Evolutionary conservation across 2,113 vertebrate genomes (phyloP), one percentile per base, ranked within the genome.

Genomic region (Pyrgilauda ruficollis): DNA sequence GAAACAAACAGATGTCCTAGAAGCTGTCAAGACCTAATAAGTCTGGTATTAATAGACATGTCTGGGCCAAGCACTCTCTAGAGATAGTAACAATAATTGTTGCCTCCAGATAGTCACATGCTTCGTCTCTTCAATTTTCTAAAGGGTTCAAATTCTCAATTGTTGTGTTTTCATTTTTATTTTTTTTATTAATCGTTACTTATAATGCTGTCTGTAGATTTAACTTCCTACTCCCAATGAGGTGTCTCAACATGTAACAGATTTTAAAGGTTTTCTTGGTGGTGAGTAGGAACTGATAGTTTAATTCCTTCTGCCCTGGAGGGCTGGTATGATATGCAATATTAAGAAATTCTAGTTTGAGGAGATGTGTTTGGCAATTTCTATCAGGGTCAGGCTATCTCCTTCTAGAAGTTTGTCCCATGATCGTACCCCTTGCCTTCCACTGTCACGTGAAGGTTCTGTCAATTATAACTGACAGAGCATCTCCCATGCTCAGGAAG

Each of bases 21-120:
- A 90, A 89, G 49, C 85, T 97, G 96, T 98, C 95, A 97, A 97
- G 93, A 96, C 94, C 95, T 96, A 97, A 93, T 97, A 96, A 97
- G 96, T 97, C 94, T 95, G 95, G 92, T 96, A 97, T 97, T 98
- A 98, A 97, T 95, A 97, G 95, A 75, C 96, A 69, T 95, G 97
- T 97, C 97, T 97, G 95, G 97, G 91, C 97, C 95, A 96, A 97
- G 91, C 47, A 76, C 64, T 94, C 78, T 96, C 97, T 89, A 70
- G 96, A 96, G 94, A 96, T 94, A 93, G 96, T 90, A 95, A 97
- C 92, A 95, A 91, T 93, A 94, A 96, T 93, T 96, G 86, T 85
- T 97, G 96, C 94, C 91, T 96, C 69, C 84, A 92, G 91, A 96
- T 90, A 94, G 67, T 84, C 90, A 91, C 87, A 81, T 93, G 92